Conservation (phyloP, 2,113 vertebrate species). For the Aphelocoma coerulescens region DNA sequence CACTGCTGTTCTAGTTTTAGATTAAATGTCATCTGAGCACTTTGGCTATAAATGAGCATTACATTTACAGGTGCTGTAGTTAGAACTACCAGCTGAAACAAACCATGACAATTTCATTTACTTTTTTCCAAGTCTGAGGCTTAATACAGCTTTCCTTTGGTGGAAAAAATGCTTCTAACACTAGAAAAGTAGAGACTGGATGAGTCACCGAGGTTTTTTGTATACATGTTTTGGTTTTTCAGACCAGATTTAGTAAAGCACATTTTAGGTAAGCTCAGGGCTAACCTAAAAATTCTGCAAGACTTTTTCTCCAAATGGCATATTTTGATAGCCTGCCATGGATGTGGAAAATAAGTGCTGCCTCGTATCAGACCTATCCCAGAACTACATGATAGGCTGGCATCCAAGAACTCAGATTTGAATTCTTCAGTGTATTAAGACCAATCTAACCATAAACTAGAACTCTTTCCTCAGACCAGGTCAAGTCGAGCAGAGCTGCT, state of each 20-base stretch:
- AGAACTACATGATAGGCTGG: not conserved
- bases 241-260: not conserved
- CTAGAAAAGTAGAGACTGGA: not conserved
- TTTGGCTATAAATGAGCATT: conserved; percentile 38
- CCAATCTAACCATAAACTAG: not conserved
- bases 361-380: not conserved
- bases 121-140: conserved; percentile 19
- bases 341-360: not conserved
- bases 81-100: conserved; percentile 55
- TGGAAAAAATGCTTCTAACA: not conserved
- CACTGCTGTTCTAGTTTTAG: conserved; percentile 2
- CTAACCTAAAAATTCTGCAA: not conserved
- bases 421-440: not conserved
- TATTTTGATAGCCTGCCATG: not conserved
- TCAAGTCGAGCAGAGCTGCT: not conserved
- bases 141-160: not conserved
- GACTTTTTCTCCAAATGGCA: not conserved
- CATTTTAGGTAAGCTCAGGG: not conserved
- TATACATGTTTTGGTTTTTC: not conserved
- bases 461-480: not conserved
- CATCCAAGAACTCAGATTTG: not conserved
- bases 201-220: not conserved
- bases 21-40: conserved; percentile 46
- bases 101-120: conserved; percentile 45
- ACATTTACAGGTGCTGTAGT: conserved; percentile 55